phyloP scores from a whole-genome alignment of 2,888 invertebrate species.

The Conops quadrifasciatus region DNA sequence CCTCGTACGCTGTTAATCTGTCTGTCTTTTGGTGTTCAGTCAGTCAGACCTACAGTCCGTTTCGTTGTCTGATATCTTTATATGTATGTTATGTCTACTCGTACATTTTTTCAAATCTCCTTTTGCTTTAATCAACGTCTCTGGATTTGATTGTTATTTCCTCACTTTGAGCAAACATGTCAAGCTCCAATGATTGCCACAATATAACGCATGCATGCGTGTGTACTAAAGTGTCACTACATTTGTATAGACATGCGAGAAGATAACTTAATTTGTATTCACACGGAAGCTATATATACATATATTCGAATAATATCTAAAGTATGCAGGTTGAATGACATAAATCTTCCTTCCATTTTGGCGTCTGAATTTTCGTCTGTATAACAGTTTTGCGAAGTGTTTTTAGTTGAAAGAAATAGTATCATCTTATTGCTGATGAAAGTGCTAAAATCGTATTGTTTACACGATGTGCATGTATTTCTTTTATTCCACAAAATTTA shows the following conservation, averaged over 20 bases:
- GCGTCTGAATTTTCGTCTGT: no score
- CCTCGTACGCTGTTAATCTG: neutral
- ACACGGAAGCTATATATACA: neutral
- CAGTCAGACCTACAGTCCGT: constrained; percentile 9
- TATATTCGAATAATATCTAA: no score
- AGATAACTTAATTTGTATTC: constrained; percentile 12
- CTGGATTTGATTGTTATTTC: constrained; percentile 29
- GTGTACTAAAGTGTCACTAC: neutral
- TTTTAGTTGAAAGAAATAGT: no score
- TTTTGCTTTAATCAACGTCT: constrained; percentile 32
- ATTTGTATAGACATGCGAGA: constrained; percentile 6
- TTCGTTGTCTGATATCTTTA: neutral
- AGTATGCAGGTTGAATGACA: no score
- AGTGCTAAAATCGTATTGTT: no score
- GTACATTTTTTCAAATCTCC: constrained; percentile 16
- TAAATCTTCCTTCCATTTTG: no score
- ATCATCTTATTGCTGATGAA: no score
- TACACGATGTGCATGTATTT: no score
- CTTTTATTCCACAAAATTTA: no score
- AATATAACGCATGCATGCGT: neutral
- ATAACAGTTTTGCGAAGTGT: no score
- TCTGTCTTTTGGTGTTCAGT: constrained; percentile 4
- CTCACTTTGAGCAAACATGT: constrained; percentile 33
- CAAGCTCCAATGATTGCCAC: constrained; percentile 16
- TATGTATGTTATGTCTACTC: neutral